Evolutionary conservation across 2,797 vertebrate genomes (phyloP), one percentile per base, ranked within the genome.

Genomic region (Poecilia gillii): DNA sequence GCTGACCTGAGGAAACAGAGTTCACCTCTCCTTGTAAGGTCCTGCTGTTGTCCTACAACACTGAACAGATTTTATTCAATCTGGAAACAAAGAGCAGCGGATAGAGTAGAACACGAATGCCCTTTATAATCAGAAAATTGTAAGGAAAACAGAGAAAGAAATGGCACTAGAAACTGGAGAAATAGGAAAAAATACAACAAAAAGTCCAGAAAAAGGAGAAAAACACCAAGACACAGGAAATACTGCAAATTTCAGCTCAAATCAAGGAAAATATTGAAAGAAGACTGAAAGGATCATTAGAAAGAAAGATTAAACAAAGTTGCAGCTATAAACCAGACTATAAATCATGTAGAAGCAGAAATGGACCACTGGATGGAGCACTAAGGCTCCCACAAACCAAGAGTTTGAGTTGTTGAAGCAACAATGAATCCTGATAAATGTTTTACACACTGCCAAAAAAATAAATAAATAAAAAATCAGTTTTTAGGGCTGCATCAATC

Each of bases 1-100:
- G 1, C 79, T 47, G 73, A 73, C 68, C 68, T 71, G 64, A 90
- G 77, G 76, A 85, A 84, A 82, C 51, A 66, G 72, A 88, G 79
- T 81, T 72, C 78, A 72, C 82, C 82, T 72, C 64, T 11, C 78
- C 46, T 47, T 72, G 41, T 25, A 57, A 49, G 55, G 41, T 73
- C 47, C 16, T 47, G 18, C 43, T 57, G 25, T 71, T 70, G 25
- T 41, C 6, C 20, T 66, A 18, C 62, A 66, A 66, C 4, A 71
- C 12, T 6, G 39, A 28, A 13, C 20, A 45, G 2, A 71, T 14
- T 71, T 70, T 45, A 6, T 3, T 68, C 18, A 68, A 6, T 71
- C 41, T 28, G n/a, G 68, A 71, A 28, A 43, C 25, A 45, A 71
- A 71, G 11, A 14, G 39, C 5, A 45, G 23, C n/a, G 25, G n/a